Base-by-base conservation (phyloP, 2,113 vertebrate species). In the Atrichornis clamosus region DNA sequence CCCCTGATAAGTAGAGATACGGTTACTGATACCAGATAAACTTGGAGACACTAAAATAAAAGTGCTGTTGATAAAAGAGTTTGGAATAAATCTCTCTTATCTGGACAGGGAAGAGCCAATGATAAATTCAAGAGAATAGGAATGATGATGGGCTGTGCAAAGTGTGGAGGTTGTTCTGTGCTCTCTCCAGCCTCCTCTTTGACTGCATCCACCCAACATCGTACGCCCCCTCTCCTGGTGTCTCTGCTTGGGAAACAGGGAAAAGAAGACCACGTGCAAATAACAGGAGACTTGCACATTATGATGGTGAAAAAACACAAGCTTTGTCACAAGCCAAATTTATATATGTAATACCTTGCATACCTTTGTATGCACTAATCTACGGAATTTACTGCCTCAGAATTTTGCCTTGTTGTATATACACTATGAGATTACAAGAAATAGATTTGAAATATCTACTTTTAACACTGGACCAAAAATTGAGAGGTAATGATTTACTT, bases 181-280 rank as follows among this genome's bases (percentile, higher is more conserved):
- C 18, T n/a, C 27, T 28, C 35, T 74, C 21, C 68, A 81, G 22
- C 50, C 39, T 64, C 64, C 72, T 67, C 70, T 5, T 41, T 23
- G 14, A 30, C 59, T 86, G 59, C n/a, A 69, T n/a, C 18, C 62
- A 20, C 68, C 6, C 46, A 60, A 2, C 13, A 18, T 5, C 0
- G 0, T 16, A 9, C 1, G 0, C 19, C n/a, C 44, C 50, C 24
- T 65, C 0, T 0, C 39, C 37, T 2, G 1, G 23, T 19, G 42
- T 13, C 46, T 46, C 75, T 67, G 39, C 44, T 42, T 35, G 24
- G 21, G 27, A 67, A 81, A 59, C 1, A 3, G 7, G 52, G 42
- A 56, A 49, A 46, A 68, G 24, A 56, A 2, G 6, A 76, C 39
- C 33, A 56, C 17, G 4, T 2, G 3, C 50, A 67, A 37, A 21